A percentile compares a stretch with the other conserved stretches of the same genome.
Conservation (phyloP, 2,888 invertebrate genomes). For the Falcaria lacertinaria region DNA sequence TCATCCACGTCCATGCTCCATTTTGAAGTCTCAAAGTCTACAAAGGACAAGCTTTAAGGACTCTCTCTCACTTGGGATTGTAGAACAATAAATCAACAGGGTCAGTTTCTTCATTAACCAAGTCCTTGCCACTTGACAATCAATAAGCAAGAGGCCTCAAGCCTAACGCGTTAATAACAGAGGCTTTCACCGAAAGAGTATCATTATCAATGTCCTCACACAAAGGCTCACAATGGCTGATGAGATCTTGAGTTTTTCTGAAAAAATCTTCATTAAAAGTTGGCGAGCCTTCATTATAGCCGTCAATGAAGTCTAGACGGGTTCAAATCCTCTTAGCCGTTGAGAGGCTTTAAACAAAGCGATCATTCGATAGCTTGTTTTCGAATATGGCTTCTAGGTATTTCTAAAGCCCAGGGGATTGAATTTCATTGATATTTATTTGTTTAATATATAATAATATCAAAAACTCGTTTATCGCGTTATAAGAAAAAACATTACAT, state of each 20-base stretch:
- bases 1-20: too few relatives aligned
- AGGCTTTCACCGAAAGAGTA: neutral
- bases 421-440: slow-evolving; percentile 13
- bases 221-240: slow-evolving; percentile 13
- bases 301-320: slow-evolving; percentile 1
- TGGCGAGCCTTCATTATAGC: neutral
- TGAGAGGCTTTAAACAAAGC: slow-evolving; percentile 4
- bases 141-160: slow-evolving; percentile 4
- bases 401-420: neutral
- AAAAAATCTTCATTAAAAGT: slow-evolving; percentile 39
- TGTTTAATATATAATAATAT: slow-evolving; percentile 5
- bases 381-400: slow-evolving; percentile 15
- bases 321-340: slow-evolving; percentile 6
- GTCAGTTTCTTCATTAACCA: too few relatives aligned
- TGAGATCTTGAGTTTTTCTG: slow-evolving; percentile 15
- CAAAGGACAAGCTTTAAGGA: too few relatives aligned
- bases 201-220: neutral
- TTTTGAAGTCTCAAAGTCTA: too few relatives aligned
- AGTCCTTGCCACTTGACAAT: neutral
- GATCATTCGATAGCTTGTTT: slow-evolving; percentile 15
- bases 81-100: too few relatives aligned
- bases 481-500: too few relatives aligned
- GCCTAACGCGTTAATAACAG: neutral
- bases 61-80: too few relatives aligned
- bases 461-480: too few relatives aligned